Evolutionary conservation across 2,797 vertebrate genomes (phyloP).

Genomic region (Microhierax caerulescens): DNA sequence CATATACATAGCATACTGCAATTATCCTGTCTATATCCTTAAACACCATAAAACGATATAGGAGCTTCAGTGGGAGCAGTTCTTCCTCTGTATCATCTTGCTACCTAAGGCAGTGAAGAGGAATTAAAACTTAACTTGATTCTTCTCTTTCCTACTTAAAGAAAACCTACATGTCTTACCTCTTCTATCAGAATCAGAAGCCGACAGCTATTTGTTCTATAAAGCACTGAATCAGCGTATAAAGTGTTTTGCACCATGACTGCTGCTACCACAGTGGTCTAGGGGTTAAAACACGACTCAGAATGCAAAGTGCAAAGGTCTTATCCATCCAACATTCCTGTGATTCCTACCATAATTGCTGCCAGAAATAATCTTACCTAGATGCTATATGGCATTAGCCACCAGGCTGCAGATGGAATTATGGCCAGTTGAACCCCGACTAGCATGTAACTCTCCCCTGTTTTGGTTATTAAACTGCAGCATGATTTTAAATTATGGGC

Average conservation of each 20-base stretch:
- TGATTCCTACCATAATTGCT: conserved; percentile 17
- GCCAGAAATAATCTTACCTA: neutral
- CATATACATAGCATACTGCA: neutral
- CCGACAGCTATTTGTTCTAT: neutral
- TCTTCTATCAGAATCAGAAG: neutral
- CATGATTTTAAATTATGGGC: neutral
- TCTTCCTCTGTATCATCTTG: neutral
- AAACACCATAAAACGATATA: neutral
- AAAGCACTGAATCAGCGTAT: neutral
- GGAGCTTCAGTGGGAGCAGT: neutral
- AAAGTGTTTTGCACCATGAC: neutral
- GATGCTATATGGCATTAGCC: neutral
- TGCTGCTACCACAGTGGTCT: neutral
- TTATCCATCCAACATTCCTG: neutral
- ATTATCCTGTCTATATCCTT: neutral
- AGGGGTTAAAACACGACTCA: neutral
- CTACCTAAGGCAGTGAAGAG: neutral
- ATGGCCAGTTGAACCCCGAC: neutral
- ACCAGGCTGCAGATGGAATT: neutral
- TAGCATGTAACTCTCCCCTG: neutral
- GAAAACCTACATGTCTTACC: neutral
- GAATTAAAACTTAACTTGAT: neutral
- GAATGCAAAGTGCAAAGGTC: neutral
- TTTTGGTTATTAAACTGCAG: neutral
- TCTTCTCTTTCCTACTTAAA: neutral